Percentiles rank a stretch among this genome's conserved stretches.
These are phyloP conservation scores for Rhopalosiphum maidis DNA, from an alignment of 1,140 invertebrate species.

Conservation along the genomic window DNA sequence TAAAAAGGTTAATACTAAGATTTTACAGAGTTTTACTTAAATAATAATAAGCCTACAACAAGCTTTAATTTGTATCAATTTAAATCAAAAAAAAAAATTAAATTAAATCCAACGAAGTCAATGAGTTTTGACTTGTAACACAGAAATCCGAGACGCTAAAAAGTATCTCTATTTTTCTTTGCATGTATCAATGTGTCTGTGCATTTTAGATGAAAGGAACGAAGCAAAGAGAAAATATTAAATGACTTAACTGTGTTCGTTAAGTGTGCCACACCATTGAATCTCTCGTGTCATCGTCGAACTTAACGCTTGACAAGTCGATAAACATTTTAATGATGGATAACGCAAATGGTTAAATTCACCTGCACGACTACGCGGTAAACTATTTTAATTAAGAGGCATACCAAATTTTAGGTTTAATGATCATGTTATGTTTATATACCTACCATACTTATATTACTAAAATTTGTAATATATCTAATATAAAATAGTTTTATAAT, in stretches of 20 bases:
- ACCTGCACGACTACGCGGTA: too few species aligned
- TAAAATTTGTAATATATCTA: background rate
- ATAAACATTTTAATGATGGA: constrained; percentile 9
- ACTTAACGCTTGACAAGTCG: background rate
- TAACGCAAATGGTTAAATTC: background rate
- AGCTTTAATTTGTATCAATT: background rate
- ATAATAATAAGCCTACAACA: background rate
- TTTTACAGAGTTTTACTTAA: background rate
- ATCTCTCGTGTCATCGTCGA: background rate
- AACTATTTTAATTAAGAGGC: background rate
- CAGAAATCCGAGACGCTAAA: background rate
- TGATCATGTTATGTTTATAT: background rate
- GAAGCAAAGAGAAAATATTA: background rate
- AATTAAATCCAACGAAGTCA: background rate
- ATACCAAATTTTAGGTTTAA: background rate
- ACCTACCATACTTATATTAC: background rate
- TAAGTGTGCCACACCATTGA: background rate
- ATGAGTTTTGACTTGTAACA: background rate
- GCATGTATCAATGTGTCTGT: background rate
- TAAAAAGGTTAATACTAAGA: background rate
- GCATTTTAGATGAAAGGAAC: background rate
- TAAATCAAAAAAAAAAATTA: background rate
- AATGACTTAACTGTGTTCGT: background rate
- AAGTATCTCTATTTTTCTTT: too few species aligned
- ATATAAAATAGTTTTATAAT: background rate